Evolutionary conservation across 2,113 vertebrate genomes (phyloP).

Genomic region (Steatornis caripensis): DNA sequence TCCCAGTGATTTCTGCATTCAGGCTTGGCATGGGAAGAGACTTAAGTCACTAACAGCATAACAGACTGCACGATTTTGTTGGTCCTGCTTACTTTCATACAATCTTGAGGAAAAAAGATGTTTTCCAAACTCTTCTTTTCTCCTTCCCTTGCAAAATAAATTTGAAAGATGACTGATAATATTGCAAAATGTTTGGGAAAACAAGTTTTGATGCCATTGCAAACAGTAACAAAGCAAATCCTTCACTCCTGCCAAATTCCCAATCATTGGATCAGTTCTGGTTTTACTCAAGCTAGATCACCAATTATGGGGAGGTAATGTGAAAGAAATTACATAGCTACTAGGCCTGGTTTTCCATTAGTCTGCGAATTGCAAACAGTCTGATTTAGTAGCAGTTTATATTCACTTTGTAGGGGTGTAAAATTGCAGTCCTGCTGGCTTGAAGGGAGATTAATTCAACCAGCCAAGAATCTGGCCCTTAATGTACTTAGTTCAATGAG

Average conservation of each 20-base stretch:
- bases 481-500: conserved; percentile 1
- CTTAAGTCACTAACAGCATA: background rate
- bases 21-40: background rate
- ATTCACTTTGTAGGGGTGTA: conserved; percentile 10
- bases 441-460: conserved; percentile 5
- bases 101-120: background rate
- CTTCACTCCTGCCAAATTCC: background rate
- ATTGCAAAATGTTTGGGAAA: background rate
- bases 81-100: background rate
- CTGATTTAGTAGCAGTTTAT: conserved; percentile 28
- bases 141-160: background rate
- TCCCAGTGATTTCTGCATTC: background rate
- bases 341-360: conserved; percentile 21
- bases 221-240: background rate
- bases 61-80: background rate
- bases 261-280: background rate
- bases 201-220: background rate
- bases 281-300: background rate
- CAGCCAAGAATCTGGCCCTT: conserved; percentile 5
- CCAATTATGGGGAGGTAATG: conserved; percentile 24
- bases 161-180: background rate
- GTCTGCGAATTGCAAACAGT: conserved; percentile 20
- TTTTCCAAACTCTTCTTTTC: background rate
- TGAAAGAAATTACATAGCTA: background rate
- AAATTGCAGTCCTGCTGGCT: background rate